Conservation (phyloP, 2,888 invertebrate species). For the Melanchra persicariae region DNA sequence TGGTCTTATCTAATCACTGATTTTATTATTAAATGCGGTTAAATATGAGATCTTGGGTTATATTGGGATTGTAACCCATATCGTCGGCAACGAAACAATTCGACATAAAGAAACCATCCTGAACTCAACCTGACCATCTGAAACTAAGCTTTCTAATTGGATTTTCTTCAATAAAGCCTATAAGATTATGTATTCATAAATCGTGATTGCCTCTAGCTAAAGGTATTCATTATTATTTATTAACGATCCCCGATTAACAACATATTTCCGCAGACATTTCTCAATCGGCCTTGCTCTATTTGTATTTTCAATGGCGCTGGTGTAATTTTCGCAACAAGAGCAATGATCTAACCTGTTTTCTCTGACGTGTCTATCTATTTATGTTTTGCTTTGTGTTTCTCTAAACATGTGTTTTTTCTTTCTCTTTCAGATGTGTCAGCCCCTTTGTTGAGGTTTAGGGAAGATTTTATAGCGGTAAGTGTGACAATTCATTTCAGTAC, state of each 20-base stretch:
- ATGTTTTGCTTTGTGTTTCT: constrained; percentile 13
- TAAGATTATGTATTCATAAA: constrained; percentile 52
- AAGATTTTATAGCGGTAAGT: constrained; percentile 56
- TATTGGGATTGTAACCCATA: neutral
- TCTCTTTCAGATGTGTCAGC: constrained; percentile 64
- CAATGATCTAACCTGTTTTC: constrained; percentile 43
- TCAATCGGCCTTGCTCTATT: constrained; percentile 42
- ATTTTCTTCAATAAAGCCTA: constrained; percentile 49
- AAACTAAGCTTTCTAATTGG: constrained; percentile 52
- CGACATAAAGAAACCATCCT: neutral
- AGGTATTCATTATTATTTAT: constrained; percentile 55
- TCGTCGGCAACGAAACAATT: neutral
- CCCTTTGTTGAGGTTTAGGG: constrained; percentile 23
- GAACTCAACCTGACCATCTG: neutral
- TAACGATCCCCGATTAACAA: constrained; percentile 46
- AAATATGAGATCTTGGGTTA: too few relatives aligned
- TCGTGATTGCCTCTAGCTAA: constrained; percentile 46
- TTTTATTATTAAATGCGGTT: too few relatives aligned
- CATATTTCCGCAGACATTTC: constrained; percentile 49
- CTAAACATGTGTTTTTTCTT: constrained; percentile 13
- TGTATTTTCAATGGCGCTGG: constrained; percentile 30
- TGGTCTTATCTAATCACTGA: too few relatives aligned
- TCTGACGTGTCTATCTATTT: constrained; percentile 32
- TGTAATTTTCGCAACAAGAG: constrained; percentile 36
- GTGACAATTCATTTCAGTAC: neutral